Evolutionary conservation across 2,113 vertebrate genomes (phyloP).

Genomic region (Boleophthalmus pectinirostris): DNA sequence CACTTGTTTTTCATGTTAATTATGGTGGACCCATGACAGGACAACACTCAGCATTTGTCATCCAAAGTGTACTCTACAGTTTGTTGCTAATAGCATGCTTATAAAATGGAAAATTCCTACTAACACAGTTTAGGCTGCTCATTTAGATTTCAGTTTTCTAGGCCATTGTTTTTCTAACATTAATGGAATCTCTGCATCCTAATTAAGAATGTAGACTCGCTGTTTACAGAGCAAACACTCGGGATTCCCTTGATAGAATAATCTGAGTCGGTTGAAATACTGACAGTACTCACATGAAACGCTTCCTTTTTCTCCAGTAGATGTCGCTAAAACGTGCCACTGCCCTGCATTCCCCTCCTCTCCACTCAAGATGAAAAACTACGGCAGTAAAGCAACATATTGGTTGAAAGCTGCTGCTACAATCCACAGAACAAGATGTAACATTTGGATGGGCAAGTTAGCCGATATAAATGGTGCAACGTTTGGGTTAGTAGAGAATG

Average conservation of each 20-base stretch:
- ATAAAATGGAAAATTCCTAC: too few relatives aligned
- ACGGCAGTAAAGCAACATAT: too few relatives aligned
- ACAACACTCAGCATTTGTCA: too few relatives aligned
- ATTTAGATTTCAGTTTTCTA: not conserved
- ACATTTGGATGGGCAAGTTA: not conserved
- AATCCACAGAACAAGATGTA: too few relatives aligned
- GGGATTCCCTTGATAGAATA: not conserved
- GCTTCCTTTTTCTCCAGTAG: conserved; percentile 62
- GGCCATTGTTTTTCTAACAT: not conserved
- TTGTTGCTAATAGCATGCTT: too few relatives aligned
- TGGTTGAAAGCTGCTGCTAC: too few relatives aligned
- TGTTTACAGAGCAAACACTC: not conserved
- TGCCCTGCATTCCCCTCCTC: not conserved
- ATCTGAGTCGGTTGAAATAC: not conserved
- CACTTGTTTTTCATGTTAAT: too few relatives aligned
- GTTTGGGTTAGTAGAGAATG: not conserved
- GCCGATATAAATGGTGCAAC: not conserved
- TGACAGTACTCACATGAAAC: not conserved
- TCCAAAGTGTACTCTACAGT: too few relatives aligned
- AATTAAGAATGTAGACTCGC: not conserved
- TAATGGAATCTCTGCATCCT: not conserved
- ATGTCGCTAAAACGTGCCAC: conserved; percentile 70
- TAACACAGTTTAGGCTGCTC: too few relatives aligned
- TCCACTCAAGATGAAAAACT: not conserved
- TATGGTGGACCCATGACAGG: too few relatives aligned